These are phyloP conservation scores for Eremophila alpestris DNA, from an alignment of 2,797 vertebrate species.

Conservation along the genomic window DNA sequence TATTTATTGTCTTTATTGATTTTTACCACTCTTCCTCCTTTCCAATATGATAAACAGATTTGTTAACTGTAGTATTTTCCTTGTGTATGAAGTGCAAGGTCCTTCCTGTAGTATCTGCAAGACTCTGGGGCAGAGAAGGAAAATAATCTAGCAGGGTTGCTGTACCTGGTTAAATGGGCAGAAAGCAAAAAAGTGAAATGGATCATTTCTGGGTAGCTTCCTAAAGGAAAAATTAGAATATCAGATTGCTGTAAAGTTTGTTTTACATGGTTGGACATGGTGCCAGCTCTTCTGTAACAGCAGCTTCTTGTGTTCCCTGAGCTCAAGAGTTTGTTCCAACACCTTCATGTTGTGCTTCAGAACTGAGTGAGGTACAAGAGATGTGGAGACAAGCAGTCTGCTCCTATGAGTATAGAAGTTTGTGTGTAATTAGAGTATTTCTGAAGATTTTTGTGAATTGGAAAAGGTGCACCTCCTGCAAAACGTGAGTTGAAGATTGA, in stretches of 20 bases:
- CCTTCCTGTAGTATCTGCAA: background rate
- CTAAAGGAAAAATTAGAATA: background rate
- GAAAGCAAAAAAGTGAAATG: background rate
- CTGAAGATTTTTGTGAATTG: background rate
- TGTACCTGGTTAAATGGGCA: background rate
- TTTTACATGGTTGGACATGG: background rate
- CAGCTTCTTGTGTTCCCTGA: background rate
- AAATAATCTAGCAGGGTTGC: background rate
- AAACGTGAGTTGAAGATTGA: background rate
- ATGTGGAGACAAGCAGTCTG: background rate
- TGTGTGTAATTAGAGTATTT: background rate
- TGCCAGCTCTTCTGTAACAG: background rate
- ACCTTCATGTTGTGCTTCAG: background rate
- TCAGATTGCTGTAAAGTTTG: background rate
- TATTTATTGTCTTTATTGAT: background rate
- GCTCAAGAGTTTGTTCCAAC: background rate
- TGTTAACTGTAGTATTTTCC: background rate
- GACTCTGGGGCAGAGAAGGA: background rate
- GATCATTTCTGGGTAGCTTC: background rate
- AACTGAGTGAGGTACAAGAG: background rate
- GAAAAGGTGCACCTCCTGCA: background rate
- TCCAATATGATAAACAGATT: background rate
- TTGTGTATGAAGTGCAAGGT: background rate
- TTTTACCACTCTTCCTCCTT: background rate
- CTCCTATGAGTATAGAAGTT: background rate